These are phyloP conservation scores for Cyphomyrmex costatus DNA, from an alignment of 1,140 invertebrate species.

Conservation along the genomic window DNA sequence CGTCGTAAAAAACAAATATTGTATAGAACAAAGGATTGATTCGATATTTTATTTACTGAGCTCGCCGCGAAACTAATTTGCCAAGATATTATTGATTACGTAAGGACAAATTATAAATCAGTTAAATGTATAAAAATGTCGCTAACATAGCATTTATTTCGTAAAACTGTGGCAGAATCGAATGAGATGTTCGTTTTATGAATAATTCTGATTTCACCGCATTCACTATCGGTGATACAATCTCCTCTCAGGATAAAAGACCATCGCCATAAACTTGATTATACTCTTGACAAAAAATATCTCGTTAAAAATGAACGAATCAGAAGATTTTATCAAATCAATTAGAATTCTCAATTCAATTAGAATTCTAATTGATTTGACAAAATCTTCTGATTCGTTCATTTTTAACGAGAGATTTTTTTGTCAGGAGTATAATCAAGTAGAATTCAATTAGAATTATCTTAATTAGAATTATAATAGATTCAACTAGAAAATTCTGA, in stretches of 20 bases:
- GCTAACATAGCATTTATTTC: not conserved
- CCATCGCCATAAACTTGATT: not conserved
- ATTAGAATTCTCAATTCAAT: too few relatives aligned
- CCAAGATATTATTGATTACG: not conserved
- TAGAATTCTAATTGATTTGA: too few relatives aligned
- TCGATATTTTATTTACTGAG: not conserved
- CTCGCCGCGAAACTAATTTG: not conserved
- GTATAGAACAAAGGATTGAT: not conserved
- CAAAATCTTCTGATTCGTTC: too few relatives aligned
- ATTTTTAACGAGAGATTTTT: too few relatives aligned
- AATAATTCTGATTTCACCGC: conserved; percentile 13
- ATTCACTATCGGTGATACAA: not conserved
- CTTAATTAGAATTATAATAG: too few relatives aligned
- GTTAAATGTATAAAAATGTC: too few relatives aligned
- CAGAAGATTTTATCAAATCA: too few relatives aligned
- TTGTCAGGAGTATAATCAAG: too few relatives aligned
- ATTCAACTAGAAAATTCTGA: too few relatives aligned
- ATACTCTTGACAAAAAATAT: too few relatives aligned
- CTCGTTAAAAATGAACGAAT: too few relatives aligned
- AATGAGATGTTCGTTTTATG: not conserved
- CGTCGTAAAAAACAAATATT: not conserved
- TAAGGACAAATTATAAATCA: not conserved
- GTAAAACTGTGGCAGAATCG: not conserved
- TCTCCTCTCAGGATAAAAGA: not conserved
- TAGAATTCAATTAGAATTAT: too few relatives aligned